Conservation (phyloP, 2,888 invertebrate species). For the Drosophila helvetica region DNA sequence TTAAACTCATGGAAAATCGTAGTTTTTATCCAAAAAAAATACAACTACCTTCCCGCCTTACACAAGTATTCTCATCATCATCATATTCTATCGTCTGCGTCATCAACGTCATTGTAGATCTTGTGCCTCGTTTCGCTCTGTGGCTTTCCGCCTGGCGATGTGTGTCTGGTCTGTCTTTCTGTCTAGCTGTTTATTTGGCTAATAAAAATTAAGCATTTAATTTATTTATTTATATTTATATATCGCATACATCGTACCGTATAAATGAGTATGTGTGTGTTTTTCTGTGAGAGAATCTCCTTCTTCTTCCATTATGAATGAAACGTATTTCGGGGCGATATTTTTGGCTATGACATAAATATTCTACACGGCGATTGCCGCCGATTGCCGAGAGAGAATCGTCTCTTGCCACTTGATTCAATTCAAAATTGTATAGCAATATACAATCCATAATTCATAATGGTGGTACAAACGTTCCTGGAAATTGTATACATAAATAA, state of each 20-base stretch:
- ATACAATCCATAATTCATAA: not conserved
- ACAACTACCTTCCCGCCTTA: not conserved
- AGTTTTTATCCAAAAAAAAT: not conserved
- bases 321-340: conserved; percentile 49
- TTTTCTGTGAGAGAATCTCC: conserved; percentile 27
- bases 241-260: not conserved
- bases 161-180: conserved; percentile 17
- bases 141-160: conserved; percentile 4
- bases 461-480: too few species aligned
- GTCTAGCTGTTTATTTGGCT: conserved; percentile 64
- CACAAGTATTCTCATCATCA: conserved; percentile 36
- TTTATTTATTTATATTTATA: conserved; percentile 62
- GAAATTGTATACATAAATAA: too few species aligned
- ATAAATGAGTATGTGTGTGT: not conserved
- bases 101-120: conserved; percentile 70
- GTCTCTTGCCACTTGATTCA: not conserved
- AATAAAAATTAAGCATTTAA: conserved; percentile 76
- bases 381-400: not conserved
- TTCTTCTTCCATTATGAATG: conserved; percentile 62
- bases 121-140: conserved; percentile 6
- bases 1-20: not conserved
- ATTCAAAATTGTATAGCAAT: not conserved
- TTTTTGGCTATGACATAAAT: conserved; percentile 77
- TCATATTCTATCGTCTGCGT: conserved; percentile 54
- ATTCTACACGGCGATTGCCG: not conserved